Base-by-base conservation (phyloP, 1,140 invertebrate genomes). In the Hirudo medicinalis region DNA sequence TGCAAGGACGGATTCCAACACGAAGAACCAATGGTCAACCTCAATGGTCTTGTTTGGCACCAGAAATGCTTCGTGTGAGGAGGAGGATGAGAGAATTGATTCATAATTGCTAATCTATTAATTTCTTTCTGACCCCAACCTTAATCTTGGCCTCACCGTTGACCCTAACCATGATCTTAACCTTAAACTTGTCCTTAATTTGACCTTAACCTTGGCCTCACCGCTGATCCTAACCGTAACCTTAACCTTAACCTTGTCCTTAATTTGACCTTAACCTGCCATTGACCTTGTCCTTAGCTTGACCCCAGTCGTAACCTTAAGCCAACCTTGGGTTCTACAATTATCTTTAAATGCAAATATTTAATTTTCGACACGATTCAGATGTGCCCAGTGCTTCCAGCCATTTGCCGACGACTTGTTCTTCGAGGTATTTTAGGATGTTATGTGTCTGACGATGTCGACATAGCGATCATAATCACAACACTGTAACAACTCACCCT, bases 21-120 rank as follows among this genome's bases (percentile, higher is more conserved):
- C 13, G 75, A 95, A 79, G 95, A 99, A 80, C 95, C 97, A 83
- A 98, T 99, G 81, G 93, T 99, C 57, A 99, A 99, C 82, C 96
- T 94, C 0, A 92, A 92, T 80, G 95, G 95, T 73, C 92, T 97
- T 84, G 85, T 98, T 53, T 99, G 94, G 94, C 96, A 99, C 85
- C 91, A 92, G 11, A 89, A 94, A 76, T 99, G 96, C 82, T 99
- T 99, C 87, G 96, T 99, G 92, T 98, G 87, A 63, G 57, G 57
- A 25, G 8, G 11, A 63, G 8, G 57, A n/a, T n/a, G n/a, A n/a
- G 20, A 25, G 13, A 63, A 11, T 5, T 49, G 3, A 49, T 8
- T 49, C 15, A 49, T 8, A 15, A 49, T 49, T 49, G 15, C 11
- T 86, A 90, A 87, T 49, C 43, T 36, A 13, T 49, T 17, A 11